These are phyloP conservation scores for Volucella inflata DNA, from an alignment of 2,888 invertebrate genomes.

Conservation along the genomic window DNA sequence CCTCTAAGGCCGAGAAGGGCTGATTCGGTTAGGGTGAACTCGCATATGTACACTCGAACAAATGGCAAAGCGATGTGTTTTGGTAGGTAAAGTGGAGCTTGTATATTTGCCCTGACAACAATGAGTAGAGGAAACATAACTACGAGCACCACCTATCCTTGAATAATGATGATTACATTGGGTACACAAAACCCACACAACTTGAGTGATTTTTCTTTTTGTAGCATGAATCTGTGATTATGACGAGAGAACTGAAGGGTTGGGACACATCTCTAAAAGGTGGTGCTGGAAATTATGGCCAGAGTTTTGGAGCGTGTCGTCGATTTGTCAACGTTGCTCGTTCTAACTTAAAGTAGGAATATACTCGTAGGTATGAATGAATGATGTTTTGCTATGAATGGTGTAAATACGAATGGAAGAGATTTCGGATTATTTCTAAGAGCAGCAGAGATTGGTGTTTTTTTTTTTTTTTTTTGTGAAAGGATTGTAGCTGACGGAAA, in stretches of 20 bases:
- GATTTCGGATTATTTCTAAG: too few species aligned
- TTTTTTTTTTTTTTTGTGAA: too few species aligned
- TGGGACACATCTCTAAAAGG: neutral
- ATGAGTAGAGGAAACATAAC: neutral
- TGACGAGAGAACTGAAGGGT: too few species aligned
- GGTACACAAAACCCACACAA: neutral
- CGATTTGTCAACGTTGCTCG: conserved; percentile 4
- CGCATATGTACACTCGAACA: too few species aligned
- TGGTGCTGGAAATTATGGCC: neutral
- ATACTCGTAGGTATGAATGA: neutral
- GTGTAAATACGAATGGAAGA: too few species aligned
- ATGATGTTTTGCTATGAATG: neutral
- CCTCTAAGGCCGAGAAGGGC: too few species aligned
- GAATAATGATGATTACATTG: neutral
- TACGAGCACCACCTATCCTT: conserved; percentile 9
- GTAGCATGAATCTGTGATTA: neutral
- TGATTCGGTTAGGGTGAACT: too few species aligned
- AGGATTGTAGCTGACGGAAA: too few species aligned
- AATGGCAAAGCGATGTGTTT: too few species aligned
- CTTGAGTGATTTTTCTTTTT: neutral
- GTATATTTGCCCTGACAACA: neutral
- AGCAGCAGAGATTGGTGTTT: too few species aligned
- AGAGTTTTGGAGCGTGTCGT: conserved; percentile 3
- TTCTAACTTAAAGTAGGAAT: neutral
- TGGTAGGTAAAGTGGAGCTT: too few species aligned